These are phyloP conservation scores for Sebastes diploproa DNA, from an alignment of 2,797 vertebrate species.

Conservation along the genomic window DNA sequence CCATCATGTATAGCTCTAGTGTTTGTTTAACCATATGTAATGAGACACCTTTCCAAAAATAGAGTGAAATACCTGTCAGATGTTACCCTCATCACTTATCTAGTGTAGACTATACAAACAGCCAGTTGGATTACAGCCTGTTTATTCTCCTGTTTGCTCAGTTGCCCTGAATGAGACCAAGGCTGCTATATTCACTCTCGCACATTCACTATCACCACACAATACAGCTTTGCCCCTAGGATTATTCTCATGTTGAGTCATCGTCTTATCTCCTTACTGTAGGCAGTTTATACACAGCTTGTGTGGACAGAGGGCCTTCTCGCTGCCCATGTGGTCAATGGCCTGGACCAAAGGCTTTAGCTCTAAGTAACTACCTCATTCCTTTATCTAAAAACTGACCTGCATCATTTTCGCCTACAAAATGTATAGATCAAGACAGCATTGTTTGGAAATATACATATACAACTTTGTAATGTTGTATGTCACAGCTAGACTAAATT, in stretches of 20 bases:
- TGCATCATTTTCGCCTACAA: neutral
- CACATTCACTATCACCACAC: constrained; percentile 57
- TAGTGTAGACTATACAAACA: constrained; percentile 15
- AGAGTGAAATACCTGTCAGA: neutral
- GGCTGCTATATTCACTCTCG: constrained; percentile 66
- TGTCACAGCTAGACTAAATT: neutral
- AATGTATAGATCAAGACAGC: neutral
- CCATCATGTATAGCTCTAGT: neutral
- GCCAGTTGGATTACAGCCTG: constrained; percentile 48
- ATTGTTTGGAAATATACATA: neutral
- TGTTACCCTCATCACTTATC: constrained; percentile 20
- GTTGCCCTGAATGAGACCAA: constrained; percentile 42
- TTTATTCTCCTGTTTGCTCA: constrained; percentile 40
- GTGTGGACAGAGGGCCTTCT: constrained; percentile 11
- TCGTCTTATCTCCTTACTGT: constrained; percentile 53
- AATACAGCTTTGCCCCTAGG: constrained; percentile 58
- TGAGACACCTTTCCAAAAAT: neutral
- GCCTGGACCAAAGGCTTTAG: constrained; percentile 2
- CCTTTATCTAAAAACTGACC: neutral
- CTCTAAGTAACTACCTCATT: constrained; percentile 6
- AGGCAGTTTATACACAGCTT: constrained; percentile 36
- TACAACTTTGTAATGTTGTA: neutral
- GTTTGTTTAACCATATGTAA: neutral
- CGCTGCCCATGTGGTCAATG: constrained; percentile 19
- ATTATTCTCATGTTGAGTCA: constrained; percentile 67